These are phyloP conservation scores for Corythaixoides concolor DNA, from an alignment of 2,113 vertebrate species.

Conservation along the genomic window DNA sequence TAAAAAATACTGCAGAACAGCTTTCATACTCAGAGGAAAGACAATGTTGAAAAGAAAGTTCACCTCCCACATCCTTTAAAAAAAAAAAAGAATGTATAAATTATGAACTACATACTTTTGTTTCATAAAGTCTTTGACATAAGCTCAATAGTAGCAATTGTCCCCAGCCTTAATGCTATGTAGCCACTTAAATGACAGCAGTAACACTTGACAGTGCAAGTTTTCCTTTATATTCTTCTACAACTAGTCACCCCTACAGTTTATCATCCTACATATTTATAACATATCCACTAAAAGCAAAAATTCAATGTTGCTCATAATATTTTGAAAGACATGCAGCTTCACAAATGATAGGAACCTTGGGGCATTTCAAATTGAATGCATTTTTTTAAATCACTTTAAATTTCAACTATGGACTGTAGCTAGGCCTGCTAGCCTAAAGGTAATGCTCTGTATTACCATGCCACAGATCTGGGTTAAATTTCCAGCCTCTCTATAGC, in stretches of 20 bases:
- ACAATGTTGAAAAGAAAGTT: background rate
- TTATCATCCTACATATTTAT: constrained; percentile 10
- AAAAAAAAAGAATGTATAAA: background rate
- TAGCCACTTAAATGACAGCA: background rate
- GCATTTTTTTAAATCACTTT: constrained; percentile 50
- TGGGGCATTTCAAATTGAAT: constrained; percentile 58
- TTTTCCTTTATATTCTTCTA: background rate
- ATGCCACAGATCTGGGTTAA: constrained; percentile 43
- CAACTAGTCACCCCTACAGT: background rate
- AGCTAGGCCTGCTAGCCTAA: constrained; percentile 44
- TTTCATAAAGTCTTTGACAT: background rate
- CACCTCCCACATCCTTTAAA: background rate
- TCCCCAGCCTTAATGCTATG: background rate
- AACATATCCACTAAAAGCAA: constrained; percentile 3
- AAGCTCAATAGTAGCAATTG: background rate
- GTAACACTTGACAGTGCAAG: background rate
- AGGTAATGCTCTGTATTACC: constrained; percentile 57
- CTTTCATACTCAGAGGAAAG: background rate
- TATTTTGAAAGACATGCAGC: constrained; percentile 32
- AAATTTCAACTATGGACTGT: constrained; percentile 55
- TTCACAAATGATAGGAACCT: constrained; percentile 47
- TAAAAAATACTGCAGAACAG: background rate
- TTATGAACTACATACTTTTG: background rate
- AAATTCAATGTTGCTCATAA: background rate
- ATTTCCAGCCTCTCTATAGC: constrained; percentile 36